Evolutionary conservation across 2,113 vertebrate genomes (phyloP), one percentile per base, ranked within the genome.

Genomic region (Laticauda colubrina): DNA sequence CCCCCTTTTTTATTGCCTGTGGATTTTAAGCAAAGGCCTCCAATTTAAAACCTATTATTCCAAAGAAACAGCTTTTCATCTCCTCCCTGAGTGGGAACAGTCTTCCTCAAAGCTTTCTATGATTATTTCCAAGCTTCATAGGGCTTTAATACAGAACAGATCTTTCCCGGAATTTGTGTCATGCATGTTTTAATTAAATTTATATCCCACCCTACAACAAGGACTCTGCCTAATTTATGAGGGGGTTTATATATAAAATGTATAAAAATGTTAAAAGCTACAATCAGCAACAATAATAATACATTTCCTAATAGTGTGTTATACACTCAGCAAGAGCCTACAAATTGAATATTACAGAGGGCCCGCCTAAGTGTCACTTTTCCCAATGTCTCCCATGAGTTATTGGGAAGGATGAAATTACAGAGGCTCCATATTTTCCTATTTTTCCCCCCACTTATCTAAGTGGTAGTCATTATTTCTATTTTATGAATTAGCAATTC

Each of bases 21-120:
- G 94, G 95, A 95, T 96, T 98, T 97, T 96, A 96, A 97, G 97
- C 89, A 97, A 95, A 97, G 96, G 96, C 95, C 96, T 97, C 96
- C 97, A 96, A 97, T 98, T 98, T 97, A 96, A 97, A 97, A 95
- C 95, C 96, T 94, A 94, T 98, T 97, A 95, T 94, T 95, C 96
- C 88, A 95, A 45, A 56, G 96, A 89, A 95, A 93, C 92, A 96
- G 29, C 86, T 18, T 95, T 94, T 64, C 45, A 24, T 5, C 95
- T 94, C 95, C 86, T 95, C 96, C 95, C 87, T 51, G 94, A 69
- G 95, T 88, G 0, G 0, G 0, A 0, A 29, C 18, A 89, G 90
- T 95, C 95, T 95, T 51, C 92, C 96, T 91, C 89, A 81, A 85
- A 75, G 90, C 93, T 6, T 95, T 96, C 96, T 94, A 94, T 96